Evolutionary conservation across 2,113 vertebrate species (phyloP).

Genomic region (Azemiops feae): DNA sequence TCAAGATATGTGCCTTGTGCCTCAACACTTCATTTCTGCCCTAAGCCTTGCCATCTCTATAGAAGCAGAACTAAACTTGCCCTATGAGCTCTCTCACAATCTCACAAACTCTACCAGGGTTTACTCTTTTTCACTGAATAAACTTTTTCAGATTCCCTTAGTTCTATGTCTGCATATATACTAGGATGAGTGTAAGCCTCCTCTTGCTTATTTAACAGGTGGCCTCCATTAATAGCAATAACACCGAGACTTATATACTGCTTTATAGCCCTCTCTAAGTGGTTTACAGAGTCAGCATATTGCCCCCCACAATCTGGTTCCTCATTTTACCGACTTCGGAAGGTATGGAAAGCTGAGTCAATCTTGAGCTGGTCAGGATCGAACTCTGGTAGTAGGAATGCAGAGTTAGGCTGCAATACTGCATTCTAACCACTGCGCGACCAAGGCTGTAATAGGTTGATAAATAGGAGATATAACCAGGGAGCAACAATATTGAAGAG

Average conservation of each 20-base stretch:
- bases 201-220: not conserved
- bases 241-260: no score
- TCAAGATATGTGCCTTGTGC: not conserved
- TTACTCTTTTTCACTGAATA: not conserved
- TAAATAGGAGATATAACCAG: not conserved
- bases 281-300: no score
- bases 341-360: no score
- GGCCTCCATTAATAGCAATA: not conserved
- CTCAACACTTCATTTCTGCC: not conserved
- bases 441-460: not conserved
- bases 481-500: not conserved
- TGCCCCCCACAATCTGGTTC: no score
- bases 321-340: no score
- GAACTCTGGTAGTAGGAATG: no score
- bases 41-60: not conserved
- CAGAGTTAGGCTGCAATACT: no score
- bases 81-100: not conserved
- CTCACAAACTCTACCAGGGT: not conserved
- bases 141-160: not conserved
- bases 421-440: no score
- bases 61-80: not conserved
- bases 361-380: no score
- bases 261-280: no score
- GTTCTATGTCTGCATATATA: not conserved
- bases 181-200: not conserved